Evolutionary conservation across 37 sponge, comb jelly and placozoan genomes (phyloP), one percentile per base, ranked within the genome.

Genomic region (Eunapius fragilis): DNA sequence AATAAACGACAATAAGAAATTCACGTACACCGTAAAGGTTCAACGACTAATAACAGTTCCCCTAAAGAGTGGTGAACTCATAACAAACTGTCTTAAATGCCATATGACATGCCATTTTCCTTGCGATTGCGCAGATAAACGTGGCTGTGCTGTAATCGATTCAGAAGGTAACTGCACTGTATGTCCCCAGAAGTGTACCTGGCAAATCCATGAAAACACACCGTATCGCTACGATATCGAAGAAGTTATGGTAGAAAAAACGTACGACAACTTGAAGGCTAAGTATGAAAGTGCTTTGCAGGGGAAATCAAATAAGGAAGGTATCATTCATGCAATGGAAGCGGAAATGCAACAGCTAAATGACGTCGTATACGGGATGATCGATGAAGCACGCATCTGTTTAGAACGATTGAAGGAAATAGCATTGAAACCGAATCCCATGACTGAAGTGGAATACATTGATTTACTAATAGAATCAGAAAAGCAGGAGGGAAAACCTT

Each of bases 1-100:
- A 0, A 81, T 92, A 47, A 19, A 32, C 23, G 50, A 73, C 0
- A 89, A 87, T 38, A 89, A 92, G 49, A 78, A 95, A 49, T 92
- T 89, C 36, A 89, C 72, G 31, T 92, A 90, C 37, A 74, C 37
- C 2, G 68, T 90, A n/a, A 84, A 33, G 11, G 72, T 25, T 27
- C 41, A 80, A 34, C 78, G 82, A 31, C 85, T 82, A 32, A 25
- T 68, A 26, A 69, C 37, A 35, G 45, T 92, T 70, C 31, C 72
- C 28, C 76, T 91, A 67, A 14, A 31, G 70, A 74, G 72, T 9
- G 26, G 41, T 25, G 58, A 41, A 7, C n/a, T 22, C 17, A 48
- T 37, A 31, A 79, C 47, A 33, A 79, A 47, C 49, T 79, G 79
- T 27, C 3, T 7, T 5, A 41, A 22, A 22, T 79, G 79, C 79